Evolutionary conservation across 1,140 invertebrate genomes (phyloP).

Genomic region (Samia ricini): DNA sequence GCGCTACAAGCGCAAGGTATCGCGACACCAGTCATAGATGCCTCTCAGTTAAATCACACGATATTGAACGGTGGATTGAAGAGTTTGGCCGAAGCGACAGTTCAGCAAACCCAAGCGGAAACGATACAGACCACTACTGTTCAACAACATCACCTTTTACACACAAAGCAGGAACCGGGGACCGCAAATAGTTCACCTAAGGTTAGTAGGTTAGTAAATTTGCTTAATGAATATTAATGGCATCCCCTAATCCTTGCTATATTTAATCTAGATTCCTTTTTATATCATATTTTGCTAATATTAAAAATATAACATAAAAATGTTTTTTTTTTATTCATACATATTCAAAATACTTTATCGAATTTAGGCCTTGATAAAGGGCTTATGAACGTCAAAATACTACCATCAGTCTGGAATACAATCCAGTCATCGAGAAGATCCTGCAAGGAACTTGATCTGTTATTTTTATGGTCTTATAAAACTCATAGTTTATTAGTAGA

Average conservation of each 20-base stretch:
- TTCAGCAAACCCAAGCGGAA: slow-evolving; percentile 77
- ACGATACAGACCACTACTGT: slow-evolving; percentile 63
- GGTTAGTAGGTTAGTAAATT: slow-evolving; percentile 45
- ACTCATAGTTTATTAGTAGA: no score
- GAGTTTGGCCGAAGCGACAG: slow-evolving; percentile 70
- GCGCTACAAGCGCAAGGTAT: slow-evolving; percentile 76
- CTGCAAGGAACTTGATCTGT: no score
- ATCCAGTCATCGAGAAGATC: no score
- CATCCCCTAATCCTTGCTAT: not conserved
- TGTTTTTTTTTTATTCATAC: no score
- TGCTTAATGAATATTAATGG: not conserved
- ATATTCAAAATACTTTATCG: no score
- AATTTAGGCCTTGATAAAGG: no score
- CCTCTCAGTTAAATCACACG: slow-evolving; percentile 69
- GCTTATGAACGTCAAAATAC: no score
- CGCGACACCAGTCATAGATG: slow-evolving; percentile 70
- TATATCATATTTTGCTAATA: no score
- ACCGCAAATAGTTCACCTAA: slow-evolving; percentile 79
- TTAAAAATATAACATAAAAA: no score
- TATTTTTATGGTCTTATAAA: no score
- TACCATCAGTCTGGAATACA: no score
- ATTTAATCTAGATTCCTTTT: no score
- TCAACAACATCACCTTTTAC: slow-evolving; percentile 75
- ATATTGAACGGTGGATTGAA: slow-evolving; percentile 69
- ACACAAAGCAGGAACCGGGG: slow-evolving; percentile 79